Percentiles rank a stretch among this genome's conserved stretches.
These are phyloP conservation scores for Entosphenus tridentatus DNA, from an alignment of 2,113 vertebrate species.

Conservation along the genomic window DNA sequence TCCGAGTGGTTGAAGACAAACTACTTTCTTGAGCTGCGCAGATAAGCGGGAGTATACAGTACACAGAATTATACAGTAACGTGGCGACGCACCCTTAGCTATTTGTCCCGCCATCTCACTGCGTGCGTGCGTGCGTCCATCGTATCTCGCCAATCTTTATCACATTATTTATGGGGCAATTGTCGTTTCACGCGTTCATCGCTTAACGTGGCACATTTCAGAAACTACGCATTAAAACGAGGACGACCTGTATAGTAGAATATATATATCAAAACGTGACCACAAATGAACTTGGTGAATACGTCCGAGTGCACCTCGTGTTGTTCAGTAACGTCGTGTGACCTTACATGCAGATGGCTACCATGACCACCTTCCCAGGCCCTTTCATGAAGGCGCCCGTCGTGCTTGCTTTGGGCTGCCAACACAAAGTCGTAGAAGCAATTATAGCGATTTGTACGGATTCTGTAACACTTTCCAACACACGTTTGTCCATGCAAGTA, in stretches of 20 bases:
- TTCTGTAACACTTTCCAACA: neutral
- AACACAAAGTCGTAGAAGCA: constrained; percentile 8
- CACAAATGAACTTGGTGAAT: neutral
- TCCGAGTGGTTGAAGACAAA: too few relatives aligned
- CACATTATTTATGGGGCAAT: too few relatives aligned
- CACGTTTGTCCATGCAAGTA: neutral
- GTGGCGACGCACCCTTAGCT: too few relatives aligned
- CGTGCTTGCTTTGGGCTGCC: constrained; percentile 55
- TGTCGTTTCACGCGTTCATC: too few relatives aligned
- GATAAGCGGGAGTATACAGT: too few relatives aligned
- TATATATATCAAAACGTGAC: neutral
- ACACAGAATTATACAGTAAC: too few relatives aligned
- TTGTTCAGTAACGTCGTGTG: neutral
- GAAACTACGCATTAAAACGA: neutral
- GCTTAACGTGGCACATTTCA: too few relatives aligned
- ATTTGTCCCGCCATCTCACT: too few relatives aligned
- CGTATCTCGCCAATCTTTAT: too few relatives aligned
- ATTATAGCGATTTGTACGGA: neutral
- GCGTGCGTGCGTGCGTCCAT: too few relatives aligned
- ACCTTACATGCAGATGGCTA: constrained; percentile 97
- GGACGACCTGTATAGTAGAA: neutral
- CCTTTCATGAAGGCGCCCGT: constrained; percentile 57
- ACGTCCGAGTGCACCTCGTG: too few relatives aligned
- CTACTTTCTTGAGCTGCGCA: too few relatives aligned
- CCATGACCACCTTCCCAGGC: constrained; percentile 89